Conservation (phyloP, 2,888 invertebrate species). For the Anthrax anthrax region DNA sequence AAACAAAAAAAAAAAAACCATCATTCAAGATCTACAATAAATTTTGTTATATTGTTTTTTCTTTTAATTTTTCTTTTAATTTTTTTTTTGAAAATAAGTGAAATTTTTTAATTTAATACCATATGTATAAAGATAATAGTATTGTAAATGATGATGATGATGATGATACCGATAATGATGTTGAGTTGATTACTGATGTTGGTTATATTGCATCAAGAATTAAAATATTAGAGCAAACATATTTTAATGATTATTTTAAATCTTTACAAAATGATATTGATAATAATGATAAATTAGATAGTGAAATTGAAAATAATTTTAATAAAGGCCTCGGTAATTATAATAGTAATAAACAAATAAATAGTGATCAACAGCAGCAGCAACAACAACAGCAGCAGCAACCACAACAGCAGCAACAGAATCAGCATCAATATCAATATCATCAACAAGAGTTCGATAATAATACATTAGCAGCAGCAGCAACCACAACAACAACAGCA, state of each 20-base stretch:
- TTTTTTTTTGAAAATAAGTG: background rate
- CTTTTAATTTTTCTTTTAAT: too few species aligned
- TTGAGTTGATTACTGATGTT: conserved; percentile 30
- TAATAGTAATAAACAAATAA: background rate
- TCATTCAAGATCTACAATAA: too few species aligned
- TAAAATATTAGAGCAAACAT: conserved; percentile 26
- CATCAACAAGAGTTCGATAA: background rate
- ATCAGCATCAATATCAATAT: conserved; percentile 3
- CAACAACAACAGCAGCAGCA: background rate
- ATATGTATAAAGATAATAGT: conserved; percentile 18
- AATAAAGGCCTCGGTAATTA: conserved; percentile 4
- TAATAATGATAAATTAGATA: background rate
- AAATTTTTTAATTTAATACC: conserved; percentile 3
- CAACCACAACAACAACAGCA: background rate
- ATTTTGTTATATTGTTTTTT: too few species aligned
- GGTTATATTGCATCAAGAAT: conserved; percentile 33
- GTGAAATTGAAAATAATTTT: background rate
- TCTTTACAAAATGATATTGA: background rate
- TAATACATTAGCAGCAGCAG: background rate
- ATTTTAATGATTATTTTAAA: conserved; percentile 22
- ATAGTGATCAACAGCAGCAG: too few species aligned
- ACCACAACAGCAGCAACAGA: conserved; percentile 1
- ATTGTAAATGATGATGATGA: conserved; percentile 13
- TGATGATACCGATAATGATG: conserved; percentile 26
- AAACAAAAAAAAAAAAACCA: too few species aligned